Evolutionary conservation across 2,888 invertebrate genomes (phyloP).

Genomic region (Folsomia candida): DNA sequence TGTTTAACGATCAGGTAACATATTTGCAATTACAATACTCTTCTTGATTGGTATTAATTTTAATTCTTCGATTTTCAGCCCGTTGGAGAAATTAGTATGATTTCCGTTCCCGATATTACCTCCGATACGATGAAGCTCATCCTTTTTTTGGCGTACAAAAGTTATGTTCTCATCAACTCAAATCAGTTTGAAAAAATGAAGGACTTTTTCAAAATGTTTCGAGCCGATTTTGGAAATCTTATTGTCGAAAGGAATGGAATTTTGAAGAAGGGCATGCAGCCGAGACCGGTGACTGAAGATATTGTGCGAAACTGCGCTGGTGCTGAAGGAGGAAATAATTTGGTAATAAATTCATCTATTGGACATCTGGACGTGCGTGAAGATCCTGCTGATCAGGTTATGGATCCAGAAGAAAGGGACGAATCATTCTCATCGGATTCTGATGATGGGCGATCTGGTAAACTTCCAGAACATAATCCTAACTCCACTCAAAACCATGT

Average conservation of each 20-base stretch:
- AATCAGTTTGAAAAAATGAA: conserved; percentile 40
- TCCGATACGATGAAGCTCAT: conserved; percentile 41
- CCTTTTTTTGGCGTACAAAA: conserved; percentile 43
- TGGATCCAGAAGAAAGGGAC: too few species aligned
- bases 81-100: conserved; percentile 31
- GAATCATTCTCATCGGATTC: neutral
- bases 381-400: neutral
- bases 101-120: conserved; percentile 42
- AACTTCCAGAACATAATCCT: neutral
- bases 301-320: neutral
- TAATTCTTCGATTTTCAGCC: conserved; percentile 26
- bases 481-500: neutral
- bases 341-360: neutral
- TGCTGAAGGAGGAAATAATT: neutral
- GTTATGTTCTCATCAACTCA: conserved; percentile 34
- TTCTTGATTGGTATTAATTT: neutral
- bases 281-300: conserved; percentile 2
- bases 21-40: neutral
- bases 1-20: conserved; percentile 48
- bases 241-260: conserved; percentile 26
- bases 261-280: conserved; percentile 2
- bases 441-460: neutral
- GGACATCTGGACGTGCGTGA: neutral
- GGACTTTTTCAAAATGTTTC: conserved; percentile 38
- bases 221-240: conserved; percentile 39